Evolutionary conservation across 2,113 vertebrate genomes (phyloP).

Genomic region (Xenopus laevis): DNA sequence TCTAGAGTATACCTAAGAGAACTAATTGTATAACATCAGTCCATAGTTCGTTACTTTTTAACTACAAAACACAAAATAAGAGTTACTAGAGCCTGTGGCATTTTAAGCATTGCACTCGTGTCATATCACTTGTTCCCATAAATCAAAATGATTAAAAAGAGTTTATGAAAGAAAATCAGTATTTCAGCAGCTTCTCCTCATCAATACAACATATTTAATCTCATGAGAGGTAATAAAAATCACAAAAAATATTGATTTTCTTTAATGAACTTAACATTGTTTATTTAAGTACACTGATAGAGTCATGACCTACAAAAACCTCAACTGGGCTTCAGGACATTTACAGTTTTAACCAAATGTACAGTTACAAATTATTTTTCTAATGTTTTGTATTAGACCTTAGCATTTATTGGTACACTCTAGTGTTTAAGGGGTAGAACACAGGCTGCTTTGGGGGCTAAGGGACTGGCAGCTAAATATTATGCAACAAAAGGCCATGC

Average conservation of each 20-base stretch:
- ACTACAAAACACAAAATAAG: too few relatives aligned
- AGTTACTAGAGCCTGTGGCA: background rate
- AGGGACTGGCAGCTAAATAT: too few relatives aligned
- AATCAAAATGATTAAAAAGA: slow-evolving; percentile 21
- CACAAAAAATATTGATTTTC: slow-evolving; percentile 32
- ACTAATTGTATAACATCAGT: too few relatives aligned
- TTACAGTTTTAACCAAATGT: too few relatives aligned
- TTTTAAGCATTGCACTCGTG: background rate
- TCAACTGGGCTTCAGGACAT: background rate
- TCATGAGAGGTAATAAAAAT: slow-evolving; percentile 8
- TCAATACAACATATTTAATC: slow-evolving; percentile 7
- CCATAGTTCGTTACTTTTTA: too few relatives aligned
- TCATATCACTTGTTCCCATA: background rate
- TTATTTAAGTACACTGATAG: slow-evolving; percentile 8
- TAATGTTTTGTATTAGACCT: too few relatives aligned
- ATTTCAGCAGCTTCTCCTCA: slow-evolving; percentile 20
- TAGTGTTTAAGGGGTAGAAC: too few relatives aligned
- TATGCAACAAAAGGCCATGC: too few relatives aligned
- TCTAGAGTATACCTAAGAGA: too few relatives aligned
- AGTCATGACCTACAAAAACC: background rate
- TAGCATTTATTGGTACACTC: too few relatives aligned
- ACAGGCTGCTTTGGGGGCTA: too few relatives aligned
- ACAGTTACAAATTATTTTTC: too few relatives aligned
- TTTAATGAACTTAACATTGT: slow-evolving; percentile 19
- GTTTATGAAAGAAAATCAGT: slow-evolving; percentile 28